Percentiles rank a stretch among this genome's conserved stretches.
phyloP scores from a whole-genome alignment of 2,797 vertebrate species.

The Todus mexicanus region DNA sequence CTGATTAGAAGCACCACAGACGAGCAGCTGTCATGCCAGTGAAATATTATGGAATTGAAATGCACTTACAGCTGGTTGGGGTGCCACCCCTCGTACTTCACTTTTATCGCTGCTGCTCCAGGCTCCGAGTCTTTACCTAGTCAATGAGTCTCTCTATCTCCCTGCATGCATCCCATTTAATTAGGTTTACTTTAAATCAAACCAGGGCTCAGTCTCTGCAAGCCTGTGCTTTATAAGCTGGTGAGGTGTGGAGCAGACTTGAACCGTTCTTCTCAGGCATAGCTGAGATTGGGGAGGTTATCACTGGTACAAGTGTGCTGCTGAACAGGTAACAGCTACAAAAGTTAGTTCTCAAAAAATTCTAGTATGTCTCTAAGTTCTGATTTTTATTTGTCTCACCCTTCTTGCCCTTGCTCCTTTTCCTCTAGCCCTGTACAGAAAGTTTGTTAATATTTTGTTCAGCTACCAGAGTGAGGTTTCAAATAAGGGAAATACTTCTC shows the following conservation, averaged over 20 bases:
- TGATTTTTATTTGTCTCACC: background rate
- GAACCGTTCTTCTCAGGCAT: background rate
- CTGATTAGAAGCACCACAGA: conserved; percentile 24
- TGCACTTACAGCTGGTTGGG: conserved; percentile 21
- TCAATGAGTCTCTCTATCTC: background rate
- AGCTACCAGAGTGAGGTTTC: background rate
- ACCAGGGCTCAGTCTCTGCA: background rate
- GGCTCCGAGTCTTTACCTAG: background rate
- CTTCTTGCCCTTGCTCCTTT: background rate
- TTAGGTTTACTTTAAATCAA: conserved; percentile 19
- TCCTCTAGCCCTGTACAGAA: background rate
- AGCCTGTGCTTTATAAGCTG: background rate
- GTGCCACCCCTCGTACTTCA: background rate
- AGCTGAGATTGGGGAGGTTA: background rate
- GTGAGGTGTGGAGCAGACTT: background rate
- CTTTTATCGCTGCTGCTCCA: conserved; percentile 45
- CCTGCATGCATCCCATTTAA: background rate
- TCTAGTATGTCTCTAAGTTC: no score
- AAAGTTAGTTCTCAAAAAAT: background rate
- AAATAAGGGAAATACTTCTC: background rate
- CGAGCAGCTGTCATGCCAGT: background rate
- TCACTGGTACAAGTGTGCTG: background rate
- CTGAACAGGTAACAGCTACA: background rate
- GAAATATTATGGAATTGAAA: conserved; percentile 11
- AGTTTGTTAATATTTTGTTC: conserved; percentile 8